Percentiles rank a stretch among this genome's conserved stretches.
Conservation (phyloP, 2,797 vertebrate genomes). For the Netta rufina region DNA sequence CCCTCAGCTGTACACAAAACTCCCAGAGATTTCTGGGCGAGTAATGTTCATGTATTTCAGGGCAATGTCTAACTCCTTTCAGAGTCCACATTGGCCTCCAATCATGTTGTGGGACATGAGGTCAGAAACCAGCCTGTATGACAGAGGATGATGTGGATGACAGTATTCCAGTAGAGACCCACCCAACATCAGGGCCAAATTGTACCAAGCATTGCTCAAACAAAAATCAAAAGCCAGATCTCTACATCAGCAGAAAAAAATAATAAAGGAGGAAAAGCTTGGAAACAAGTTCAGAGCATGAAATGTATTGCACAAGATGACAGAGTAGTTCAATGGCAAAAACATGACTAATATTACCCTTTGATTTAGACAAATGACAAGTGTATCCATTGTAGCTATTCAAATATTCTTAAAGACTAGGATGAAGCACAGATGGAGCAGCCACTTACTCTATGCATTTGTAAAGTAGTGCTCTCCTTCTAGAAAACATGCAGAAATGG, state of each 20-base stretch:
- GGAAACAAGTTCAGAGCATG: neutral
- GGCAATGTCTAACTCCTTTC: neutral
- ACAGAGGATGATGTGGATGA: neutral
- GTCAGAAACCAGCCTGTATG: neutral
- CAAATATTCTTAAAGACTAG: neutral
- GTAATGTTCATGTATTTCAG: neutral
- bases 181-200: neutral
- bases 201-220: neutral
- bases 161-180: neutral
- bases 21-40: conserved; percentile 44
- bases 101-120: neutral
- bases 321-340: neutral
- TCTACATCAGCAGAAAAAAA: neutral
- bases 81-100: neutral
- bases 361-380: neutral
- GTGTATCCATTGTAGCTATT: neutral
- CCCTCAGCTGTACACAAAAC: conserved; percentile 43
- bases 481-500: neutral
- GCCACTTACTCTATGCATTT: neutral
- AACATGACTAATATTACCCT: neutral
- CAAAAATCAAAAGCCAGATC: neutral
- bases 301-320: neutral
- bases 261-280: neutral
- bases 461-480: neutral
- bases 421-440: neutral